Evolutionary conservation across 2,113 vertebrate genomes (phyloP), one percentile per base, ranked within the genome.

Genomic region (Corythoichthys haematopterus): DNA sequence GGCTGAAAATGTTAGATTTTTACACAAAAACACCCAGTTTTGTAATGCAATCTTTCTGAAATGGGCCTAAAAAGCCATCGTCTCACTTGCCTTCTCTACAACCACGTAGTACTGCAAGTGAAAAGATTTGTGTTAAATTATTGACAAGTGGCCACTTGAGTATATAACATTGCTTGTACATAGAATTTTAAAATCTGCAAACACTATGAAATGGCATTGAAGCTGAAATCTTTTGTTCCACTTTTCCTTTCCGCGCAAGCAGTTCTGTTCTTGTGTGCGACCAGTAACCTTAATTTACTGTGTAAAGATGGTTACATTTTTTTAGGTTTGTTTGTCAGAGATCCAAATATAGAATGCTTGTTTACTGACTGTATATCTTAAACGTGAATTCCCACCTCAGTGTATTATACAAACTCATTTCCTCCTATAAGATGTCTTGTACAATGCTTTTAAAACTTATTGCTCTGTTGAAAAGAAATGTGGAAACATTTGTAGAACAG

Each of bases 251-350:
- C 95, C 94, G 93, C 96, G 95, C 95, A 98, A 98, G 95, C 94
- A 96, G 94, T 99, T 98, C 94, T 98, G 96, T 99, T 98, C 95
- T 98, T 98, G 95, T 96, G 95, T 98, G 95, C 94, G 93, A 98
- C 94, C 94, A 95, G 97, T 99, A 99, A 99, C 97, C 97, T 96
- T 98, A 98, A 97, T 99, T 99, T 99, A 99, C 97, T 98, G 96
- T 99, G 97, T 99, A 99, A 99, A 99, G 95, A 98, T 98, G 97
- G 97, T 99, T 99, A 99, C 97, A 95, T 95, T 97, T 89, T 61
- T 95, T 89, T 95, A 95, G 94, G 94, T 95, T 95, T 94, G 92
- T 96, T 94, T 94, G 92, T 98, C 93, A 93, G 91, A 95, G 92
- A 95, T 93, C 83, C 88, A 93, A 93, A 95, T 95, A 94, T 94